Evolutionary conservation across 2,113 vertebrate genomes (phyloP).

Genomic region (Synodontis membranacea): DNA sequence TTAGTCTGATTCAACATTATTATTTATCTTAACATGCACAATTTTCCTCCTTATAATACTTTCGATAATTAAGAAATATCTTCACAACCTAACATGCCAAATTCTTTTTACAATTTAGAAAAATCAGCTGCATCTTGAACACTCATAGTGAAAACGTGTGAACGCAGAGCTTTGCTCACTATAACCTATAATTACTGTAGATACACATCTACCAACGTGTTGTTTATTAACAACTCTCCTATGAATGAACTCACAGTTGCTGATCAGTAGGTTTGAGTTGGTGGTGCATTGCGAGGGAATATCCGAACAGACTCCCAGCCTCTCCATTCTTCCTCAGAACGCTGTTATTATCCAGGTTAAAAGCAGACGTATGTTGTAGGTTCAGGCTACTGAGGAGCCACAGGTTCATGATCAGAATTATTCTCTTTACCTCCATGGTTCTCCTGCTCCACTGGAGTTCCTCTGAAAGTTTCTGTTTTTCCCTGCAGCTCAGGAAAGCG

Average conservation of each 20-base stretch:
- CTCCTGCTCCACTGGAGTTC: background rate
- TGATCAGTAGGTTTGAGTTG: conserved; percentile 77
- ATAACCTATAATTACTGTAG: background rate
- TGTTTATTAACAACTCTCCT: background rate
- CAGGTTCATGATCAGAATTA: conserved; percentile 34
- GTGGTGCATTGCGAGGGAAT: conserved; percentile 86
- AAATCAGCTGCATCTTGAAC: background rate
- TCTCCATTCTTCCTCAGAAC: conserved; percentile 78
- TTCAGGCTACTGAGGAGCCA: conserved; percentile 47
- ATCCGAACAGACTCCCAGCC: conserved; percentile 82
- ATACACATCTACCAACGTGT: background rate
- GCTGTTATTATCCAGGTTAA: conserved; percentile 80
- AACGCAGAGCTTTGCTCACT: background rate
- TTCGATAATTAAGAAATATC: background rate
- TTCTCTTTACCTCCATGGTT: conserved; percentile 5
- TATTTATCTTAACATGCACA: background rate
- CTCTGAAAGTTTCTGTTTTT: background rate
- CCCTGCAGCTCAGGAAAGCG: background rate
- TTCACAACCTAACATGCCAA: background rate
- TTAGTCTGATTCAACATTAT: background rate
- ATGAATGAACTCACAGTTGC: conserved; percentile 78
- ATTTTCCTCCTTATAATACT: background rate
- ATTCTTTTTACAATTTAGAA: no score
- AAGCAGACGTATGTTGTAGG: conserved; percentile 61
- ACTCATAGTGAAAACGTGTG: background rate